A percentile compares a stretch with the other conserved stretches of the same genome.
Evolutionary conservation across 2,113 vertebrate genomes (phyloP).

Genomic region (Phylloscopus whistleri): DNA sequence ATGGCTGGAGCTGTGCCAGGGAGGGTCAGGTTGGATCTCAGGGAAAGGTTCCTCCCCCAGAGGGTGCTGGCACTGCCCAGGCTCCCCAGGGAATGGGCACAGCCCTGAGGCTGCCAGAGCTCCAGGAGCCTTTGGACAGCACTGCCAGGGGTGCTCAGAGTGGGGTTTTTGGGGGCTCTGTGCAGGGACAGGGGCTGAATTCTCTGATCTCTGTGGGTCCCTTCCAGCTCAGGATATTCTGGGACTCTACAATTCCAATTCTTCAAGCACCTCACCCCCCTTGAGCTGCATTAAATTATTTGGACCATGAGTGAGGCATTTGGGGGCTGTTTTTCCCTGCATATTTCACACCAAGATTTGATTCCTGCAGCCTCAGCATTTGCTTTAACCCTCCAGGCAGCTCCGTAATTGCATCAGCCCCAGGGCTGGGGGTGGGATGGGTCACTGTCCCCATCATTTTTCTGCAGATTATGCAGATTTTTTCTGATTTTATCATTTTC

Average conservation of each 20-base stretch:
- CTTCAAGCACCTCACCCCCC: background rate
- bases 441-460: background rate
- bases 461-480: background rate
- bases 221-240: background rate
- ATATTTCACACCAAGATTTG: background rate
- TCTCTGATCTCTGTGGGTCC: fast-evolving
- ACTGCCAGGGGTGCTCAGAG: too few species aligned
- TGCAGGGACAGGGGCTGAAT: fast-evolving
- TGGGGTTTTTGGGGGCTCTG: background rate
- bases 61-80: too few species aligned
- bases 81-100: too few species aligned
- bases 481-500: background rate
- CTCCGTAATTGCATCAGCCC: fast-evolving
- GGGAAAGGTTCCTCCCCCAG: too few species aligned
- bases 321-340: background rate
- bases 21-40: background rate
- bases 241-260: background rate
- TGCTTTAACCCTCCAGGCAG: background rate
- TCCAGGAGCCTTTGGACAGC: too few species aligned
- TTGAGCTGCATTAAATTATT: background rate
- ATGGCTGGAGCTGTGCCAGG: background rate
- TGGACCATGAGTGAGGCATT: fast-evolving
- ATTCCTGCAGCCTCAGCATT: background rate
- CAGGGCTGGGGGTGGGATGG: background rate
- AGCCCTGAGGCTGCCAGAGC: too few species aligned